Evolutionary conservation across 2,797 vertebrate genomes (phyloP), one percentile per base, ranked within the genome.

Genomic region (Micrastur ruficollis): DNA sequence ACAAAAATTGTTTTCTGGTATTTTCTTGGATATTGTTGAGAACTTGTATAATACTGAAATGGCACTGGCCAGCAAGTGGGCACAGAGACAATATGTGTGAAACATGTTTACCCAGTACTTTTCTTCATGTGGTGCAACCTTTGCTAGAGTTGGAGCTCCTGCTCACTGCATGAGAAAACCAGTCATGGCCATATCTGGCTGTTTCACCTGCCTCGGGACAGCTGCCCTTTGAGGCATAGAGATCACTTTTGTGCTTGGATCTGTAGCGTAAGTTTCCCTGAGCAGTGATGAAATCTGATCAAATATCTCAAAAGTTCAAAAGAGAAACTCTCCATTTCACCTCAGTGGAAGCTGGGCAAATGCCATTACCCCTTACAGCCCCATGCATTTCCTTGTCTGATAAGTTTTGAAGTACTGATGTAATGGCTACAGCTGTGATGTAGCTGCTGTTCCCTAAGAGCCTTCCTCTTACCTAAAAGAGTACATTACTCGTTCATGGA

Each of bases 361-460:
- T 11, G 8, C 40, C 21, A 12, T 46, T 56, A 40, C 23, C 14
- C 12, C 25, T 55, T 62, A 32, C 13, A 40, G 13, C 25, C 56
- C 27, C 4, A 2, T 36, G 17, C 9, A 12, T 61, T 71, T 84
- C 63, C 15, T 67, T 22, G 32, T n/a, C 49, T 68, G 49, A 63
- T 53, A 68, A 46, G 13, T 83, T 73, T 61, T 70, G 73, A 61
- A 79, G 38, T 63, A 3, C 7, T 80, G 56, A 11, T 62, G 20
- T 16, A 21, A 36, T 58, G 44, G 40, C 58, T 63, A 0, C 0
- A 0, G 66, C 58, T 86, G 61, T 67, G 44, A 10, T 83, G 68
- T 29, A 50, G 62, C 55, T 91, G 61, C 66, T 36, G 12, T 71
- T 91, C 56, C 61, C 55, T 5, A 3, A 55, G 29, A 90, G 72